Conservation (phyloP, 2,888 invertebrate genomes). For the Andrena bicolor region DNA sequence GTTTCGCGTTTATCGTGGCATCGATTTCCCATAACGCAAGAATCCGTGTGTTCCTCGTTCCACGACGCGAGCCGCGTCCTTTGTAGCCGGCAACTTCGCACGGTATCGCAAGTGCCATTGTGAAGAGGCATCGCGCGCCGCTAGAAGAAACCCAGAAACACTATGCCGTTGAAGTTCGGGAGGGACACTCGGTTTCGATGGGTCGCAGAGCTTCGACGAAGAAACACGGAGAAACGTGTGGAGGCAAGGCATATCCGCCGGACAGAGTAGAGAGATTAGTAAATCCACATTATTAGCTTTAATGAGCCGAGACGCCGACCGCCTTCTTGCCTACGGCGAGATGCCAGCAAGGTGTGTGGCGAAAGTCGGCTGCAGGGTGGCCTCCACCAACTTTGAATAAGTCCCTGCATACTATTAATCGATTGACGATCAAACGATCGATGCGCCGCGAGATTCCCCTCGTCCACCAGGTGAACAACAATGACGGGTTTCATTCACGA, state of each 20-base stretch:
- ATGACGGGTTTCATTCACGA: neutral
- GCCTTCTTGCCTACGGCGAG: conserved; percentile 77
- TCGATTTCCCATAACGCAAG: conserved; percentile 27
- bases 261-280: conserved; percentile 78
- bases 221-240: conserved; percentile 32
- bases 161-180: neutral
- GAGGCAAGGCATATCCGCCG: conserved; percentile 54
- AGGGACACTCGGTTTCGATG: conserved; percentile 24
- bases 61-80: neutral
- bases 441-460: conserved; percentile 45
- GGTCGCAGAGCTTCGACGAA: conserved; percentile 32
- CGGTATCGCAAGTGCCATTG: neutral
- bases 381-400: conserved; percentile 69
- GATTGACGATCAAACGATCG: conserved; percentile 67
- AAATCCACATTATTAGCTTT: conserved; percentile 83
- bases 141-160: conserved; percentile 6
- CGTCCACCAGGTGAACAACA: conserved; percentile 16
- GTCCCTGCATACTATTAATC: conserved; percentile 74
- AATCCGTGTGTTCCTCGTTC: conserved; percentile 1
- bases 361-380: conserved; percentile 79
- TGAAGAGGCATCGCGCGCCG: neutral
- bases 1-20: conserved; percentile 32
- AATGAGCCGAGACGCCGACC: conserved; percentile 80
- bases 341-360: conserved; percentile 79
- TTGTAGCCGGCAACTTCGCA: neutral